Evolutionary conservation across 1,140 invertebrate genomes (phyloP).

Genomic region (Scaptomyza pallida): DNA sequence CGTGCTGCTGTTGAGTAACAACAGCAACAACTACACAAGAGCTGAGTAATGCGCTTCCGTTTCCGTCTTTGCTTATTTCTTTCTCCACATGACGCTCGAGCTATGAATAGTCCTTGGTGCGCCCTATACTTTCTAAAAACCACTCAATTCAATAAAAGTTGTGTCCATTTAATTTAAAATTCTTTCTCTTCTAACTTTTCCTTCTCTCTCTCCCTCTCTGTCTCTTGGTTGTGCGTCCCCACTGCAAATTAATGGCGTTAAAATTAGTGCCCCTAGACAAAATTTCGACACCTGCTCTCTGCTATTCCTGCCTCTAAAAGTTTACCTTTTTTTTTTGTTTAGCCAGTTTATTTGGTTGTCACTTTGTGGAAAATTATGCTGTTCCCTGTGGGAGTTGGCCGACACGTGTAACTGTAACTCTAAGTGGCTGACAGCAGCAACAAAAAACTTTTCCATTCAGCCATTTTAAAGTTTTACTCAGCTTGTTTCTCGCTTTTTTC

Average conservation of each 20-base stretch:
- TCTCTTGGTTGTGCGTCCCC: neutral
- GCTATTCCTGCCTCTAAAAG: neutral
- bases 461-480: constrained; percentile 27
- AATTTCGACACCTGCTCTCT: constrained; percentile 23
- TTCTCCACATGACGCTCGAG: constrained; percentile 24
- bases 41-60: constrained; percentile 76
- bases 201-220: neutral
- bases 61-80: constrained; percentile 45
- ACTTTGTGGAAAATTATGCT: constrained; percentile 75
- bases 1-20: constrained; percentile 42
- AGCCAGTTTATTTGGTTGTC: constrained; percentile 74
- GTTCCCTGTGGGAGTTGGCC: constrained; percentile 5
- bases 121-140: neutral
- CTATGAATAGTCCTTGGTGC: constrained; percentile 18
- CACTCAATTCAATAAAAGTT: constrained; percentile 81
- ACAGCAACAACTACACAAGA: constrained; percentile 27
- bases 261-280: constrained; percentile 67
- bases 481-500: constrained; percentile 23
- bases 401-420: constrained; percentile 32
- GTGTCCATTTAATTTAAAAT: constrained; percentile 83
- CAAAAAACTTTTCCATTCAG: constrained; percentile 36
- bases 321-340: constrained; percentile 23
- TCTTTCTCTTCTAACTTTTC: constrained; percentile 42
- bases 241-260: constrained; percentile 78
- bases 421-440: constrained; percentile 35